Percentiles rank a stretch among this genome's conserved stretches.
Conservation (phyloP, 2,888 invertebrate genomes). For the Oeneis ivallda region DNA sequence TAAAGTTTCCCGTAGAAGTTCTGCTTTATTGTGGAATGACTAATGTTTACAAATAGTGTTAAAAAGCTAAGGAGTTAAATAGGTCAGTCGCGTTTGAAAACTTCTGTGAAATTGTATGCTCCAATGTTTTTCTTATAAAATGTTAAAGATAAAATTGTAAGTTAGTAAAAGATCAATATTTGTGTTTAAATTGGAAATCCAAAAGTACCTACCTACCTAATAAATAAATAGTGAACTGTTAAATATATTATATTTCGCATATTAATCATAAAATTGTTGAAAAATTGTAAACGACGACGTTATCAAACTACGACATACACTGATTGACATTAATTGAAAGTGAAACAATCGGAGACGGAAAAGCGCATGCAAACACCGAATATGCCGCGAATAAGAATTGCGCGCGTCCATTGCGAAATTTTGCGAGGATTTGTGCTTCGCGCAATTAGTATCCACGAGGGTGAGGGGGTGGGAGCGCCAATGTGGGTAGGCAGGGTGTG, state of each 20-base stretch:
- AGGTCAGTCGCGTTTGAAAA: neutral
- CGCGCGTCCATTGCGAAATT: conserved; percentile 40
- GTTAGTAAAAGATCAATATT: neutral
- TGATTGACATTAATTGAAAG: conserved; percentile 22
- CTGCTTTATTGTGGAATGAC: conserved; percentile 2
- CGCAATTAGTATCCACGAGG: conserved; percentile 61
- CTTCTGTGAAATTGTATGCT: neutral
- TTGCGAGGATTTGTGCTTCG: conserved; percentile 44
- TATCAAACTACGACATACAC: conserved; percentile 35
- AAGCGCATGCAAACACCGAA: conserved; percentile 45
- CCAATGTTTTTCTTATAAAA: neutral
- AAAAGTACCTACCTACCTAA: neutral
- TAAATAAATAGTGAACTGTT: neutral
- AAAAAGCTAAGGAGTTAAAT: neutral
- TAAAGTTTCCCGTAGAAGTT: conserved; percentile 14
- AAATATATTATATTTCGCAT: neutral
- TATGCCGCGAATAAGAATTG: conserved; percentile 44
- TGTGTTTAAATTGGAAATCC: neutral
- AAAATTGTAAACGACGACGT: conserved; percentile 16
- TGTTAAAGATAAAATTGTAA: neutral
- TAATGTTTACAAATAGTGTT: conserved; percentile 15
- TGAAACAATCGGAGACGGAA: conserved; percentile 27
- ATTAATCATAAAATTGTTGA: neutral
- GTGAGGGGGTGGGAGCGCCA: conserved; percentile 23
- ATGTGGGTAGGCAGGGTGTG: conserved; percentile 28